These are phyloP conservation scores for Phytoseiulus persimilis DNA, from an alignment of 2,888 invertebrate species.

Conservation along the genomic window DNA sequence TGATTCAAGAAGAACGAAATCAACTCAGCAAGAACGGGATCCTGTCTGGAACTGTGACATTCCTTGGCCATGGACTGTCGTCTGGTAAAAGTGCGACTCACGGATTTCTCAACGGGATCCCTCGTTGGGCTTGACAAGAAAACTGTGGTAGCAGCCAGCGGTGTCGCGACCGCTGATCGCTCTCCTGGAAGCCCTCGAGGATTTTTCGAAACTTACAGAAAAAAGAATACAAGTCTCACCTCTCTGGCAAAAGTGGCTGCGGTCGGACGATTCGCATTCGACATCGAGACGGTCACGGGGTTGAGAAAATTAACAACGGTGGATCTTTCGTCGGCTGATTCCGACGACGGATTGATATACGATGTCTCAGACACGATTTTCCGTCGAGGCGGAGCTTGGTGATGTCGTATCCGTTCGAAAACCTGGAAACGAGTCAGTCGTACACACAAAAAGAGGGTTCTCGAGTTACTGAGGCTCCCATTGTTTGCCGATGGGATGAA, in stretches of 20 bases:
- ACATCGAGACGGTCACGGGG: slow-evolving; percentile 25
- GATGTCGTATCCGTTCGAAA: slow-evolving; percentile 13
- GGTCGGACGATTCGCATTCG: not conserved
- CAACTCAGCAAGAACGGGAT: not conserved
- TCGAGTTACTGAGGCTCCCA: not conserved
- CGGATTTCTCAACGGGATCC: no score
- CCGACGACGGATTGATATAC: not conserved
- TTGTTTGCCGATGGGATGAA: no score
- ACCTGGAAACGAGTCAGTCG: not conserved
- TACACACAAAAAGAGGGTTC: no score
- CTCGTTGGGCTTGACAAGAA: no score
- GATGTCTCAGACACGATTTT: slow-evolving; percentile 8
- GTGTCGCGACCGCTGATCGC: no score
- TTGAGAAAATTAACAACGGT: slow-evolving; percentile 19
- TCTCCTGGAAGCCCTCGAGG: no score
- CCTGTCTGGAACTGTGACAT: not conserved
- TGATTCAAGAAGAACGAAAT: not conserved
- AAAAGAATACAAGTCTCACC: not conserved
- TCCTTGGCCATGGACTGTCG: not conserved
- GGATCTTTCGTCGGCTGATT: slow-evolving; percentile 15
- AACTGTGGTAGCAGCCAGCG: no score
- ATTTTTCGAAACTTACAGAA: not conserved
- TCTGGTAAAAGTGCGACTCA: no score
- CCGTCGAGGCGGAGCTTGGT: slow-evolving; percentile 9
- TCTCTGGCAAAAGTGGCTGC: slow-evolving; percentile 24